phyloP scores from a whole-genome alignment of 2,888 invertebrate genomes.

The Cosmorhoe ocellata region DNA sequence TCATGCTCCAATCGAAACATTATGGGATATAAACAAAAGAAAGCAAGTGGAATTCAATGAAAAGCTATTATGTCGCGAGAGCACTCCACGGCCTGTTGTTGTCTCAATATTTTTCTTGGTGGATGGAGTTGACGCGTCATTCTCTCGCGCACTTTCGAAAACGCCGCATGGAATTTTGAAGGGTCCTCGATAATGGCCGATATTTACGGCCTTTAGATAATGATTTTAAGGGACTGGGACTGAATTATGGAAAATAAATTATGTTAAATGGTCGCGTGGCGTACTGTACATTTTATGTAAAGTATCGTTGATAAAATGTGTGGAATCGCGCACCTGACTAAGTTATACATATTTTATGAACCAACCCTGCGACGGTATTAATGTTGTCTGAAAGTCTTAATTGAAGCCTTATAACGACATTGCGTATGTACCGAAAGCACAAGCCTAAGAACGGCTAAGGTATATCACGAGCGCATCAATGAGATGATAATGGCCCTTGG shows the following conservation, averaged over 20 bases:
- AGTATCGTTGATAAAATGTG: not conserved
- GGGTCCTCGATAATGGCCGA: conserved; percentile 76
- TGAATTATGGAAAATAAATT: conserved; percentile 68
- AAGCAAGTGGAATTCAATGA: conserved; percentile 79
- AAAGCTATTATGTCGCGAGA: conserved; percentile 80
- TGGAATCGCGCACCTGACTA: conserved; percentile 6
- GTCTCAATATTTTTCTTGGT: conserved; percentile 82
- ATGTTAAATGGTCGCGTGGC: conserved; percentile 56
- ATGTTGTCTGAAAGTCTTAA: no score
- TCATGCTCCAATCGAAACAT: conserved; percentile 79
- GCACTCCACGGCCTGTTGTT: conserved; percentile 67
- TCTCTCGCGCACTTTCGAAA: conserved; percentile 70
- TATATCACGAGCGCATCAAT: no score
- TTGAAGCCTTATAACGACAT: no score
- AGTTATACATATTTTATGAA: not conserved
- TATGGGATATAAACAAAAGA: conserved; percentile 82
- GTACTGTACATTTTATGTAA: conserved; percentile 27
- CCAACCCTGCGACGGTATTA: no score
- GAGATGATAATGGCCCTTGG: no score
- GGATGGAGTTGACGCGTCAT: conserved; percentile 77
- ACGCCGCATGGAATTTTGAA: conserved; percentile 77
- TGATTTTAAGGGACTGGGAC: conserved; percentile 67
- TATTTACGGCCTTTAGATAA: conserved; percentile 79
- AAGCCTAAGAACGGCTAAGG: no score
- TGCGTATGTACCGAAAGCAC: no score